These are phyloP conservation scores for Masticophis lateralis DNA, from an alignment of 2,797 vertebrate species.

Conservation along the genomic window DNA sequence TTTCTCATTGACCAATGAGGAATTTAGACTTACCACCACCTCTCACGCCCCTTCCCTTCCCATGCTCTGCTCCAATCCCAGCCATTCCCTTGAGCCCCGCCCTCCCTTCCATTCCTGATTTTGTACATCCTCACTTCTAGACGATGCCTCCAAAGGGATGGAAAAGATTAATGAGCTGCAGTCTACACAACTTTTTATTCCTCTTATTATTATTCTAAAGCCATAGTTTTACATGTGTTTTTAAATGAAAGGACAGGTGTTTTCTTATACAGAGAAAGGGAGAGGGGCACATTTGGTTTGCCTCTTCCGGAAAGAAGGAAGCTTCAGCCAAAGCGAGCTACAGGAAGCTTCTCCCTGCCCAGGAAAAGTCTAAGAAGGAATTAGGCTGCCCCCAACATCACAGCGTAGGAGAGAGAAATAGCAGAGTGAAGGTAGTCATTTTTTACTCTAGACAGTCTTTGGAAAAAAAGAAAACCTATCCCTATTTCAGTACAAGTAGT, in stretches of 20 bases:
- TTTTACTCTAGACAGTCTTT: not conserved
- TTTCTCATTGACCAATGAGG: constrained; percentile 67
- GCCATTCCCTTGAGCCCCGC: not conserved
- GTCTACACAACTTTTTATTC: constrained; percentile 67
- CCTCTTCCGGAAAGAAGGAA: constrained; percentile 36
- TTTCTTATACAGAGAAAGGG: constrained; percentile 52
- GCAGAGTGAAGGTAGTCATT: not conserved
- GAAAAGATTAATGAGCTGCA: constrained; percentile 70
- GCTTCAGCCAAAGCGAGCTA: constrained; percentile 45
- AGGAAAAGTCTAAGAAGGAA: constrained; percentile 18
- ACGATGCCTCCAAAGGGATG: constrained; percentile 70
- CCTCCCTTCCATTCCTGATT: constrained; percentile 48
- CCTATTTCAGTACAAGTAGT: not conserved
- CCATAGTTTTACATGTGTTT: constrained; percentile 74
- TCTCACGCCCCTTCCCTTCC: constrained; percentile 1
- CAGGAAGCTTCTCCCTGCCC: constrained; percentile 6
- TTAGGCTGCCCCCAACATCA: constrained; percentile 20
- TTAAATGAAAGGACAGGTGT: constrained; percentile 55
- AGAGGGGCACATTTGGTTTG: constrained; percentile 41
- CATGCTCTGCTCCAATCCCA: constrained; percentile 24
- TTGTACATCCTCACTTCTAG: constrained; percentile 67
- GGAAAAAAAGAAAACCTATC: not conserved
- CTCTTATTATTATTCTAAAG: constrained; percentile 67
- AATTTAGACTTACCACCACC: constrained; percentile 65
- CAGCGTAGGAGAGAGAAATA: not conserved